Evolutionary conservation across 2,888 invertebrate genomes (phyloP).

Genomic region (Lycocerus yunnanus): DNA sequence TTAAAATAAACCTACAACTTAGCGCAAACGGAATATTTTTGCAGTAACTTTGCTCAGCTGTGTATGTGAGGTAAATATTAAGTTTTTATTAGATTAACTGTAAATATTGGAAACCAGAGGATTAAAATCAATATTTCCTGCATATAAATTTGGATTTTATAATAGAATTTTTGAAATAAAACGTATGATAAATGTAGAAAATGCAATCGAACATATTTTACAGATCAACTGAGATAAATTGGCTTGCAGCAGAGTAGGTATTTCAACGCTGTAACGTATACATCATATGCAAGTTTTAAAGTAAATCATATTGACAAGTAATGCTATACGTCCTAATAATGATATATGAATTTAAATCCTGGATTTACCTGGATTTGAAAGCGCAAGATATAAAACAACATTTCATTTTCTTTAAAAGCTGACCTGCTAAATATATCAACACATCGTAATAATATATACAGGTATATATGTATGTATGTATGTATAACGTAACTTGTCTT

Average conservation of each 20-base stretch:
- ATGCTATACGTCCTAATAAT: conserved; percentile 32
- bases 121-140: not conserved
- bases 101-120: not conserved
- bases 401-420: not conserved
- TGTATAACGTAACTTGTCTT: no score
- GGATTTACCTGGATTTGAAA: not conserved
- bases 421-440: not conserved
- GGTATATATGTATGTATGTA: no score
- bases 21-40: not conserved
- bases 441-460: not conserved
- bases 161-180: not conserved
- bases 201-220: conserved; percentile 20
- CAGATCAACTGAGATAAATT: conserved; percentile 26
- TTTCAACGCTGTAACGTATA: conserved; percentile 18
- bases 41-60: not conserved
- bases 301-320: conserved; percentile 38
- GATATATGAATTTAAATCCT: conserved; percentile 26
- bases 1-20: not conserved
- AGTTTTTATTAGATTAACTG: not conserved
- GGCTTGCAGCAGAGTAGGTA: conserved; percentile 12
- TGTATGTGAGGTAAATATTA: not conserved
- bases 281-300: conserved; percentile 35
- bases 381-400: not conserved
- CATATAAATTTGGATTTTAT: not conserved
- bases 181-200: conserved; percentile 12